These are phyloP conservation scores for Echiichthys vipera DNA, from an alignment of 2,797 vertebrate genomes.

Conservation along the genomic window DNA sequence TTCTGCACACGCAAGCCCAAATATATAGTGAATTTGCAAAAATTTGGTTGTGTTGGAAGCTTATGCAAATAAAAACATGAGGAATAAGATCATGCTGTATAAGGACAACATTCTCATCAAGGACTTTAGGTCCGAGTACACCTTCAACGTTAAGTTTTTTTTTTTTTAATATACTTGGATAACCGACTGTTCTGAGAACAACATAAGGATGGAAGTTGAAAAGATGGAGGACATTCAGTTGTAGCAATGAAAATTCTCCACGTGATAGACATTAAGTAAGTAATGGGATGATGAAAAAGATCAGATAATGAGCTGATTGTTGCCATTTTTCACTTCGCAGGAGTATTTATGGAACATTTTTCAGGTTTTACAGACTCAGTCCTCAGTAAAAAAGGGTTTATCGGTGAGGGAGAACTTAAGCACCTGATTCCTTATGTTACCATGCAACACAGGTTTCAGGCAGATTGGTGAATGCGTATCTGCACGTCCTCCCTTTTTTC, in stretches of 20 bases:
- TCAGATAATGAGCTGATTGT: neutral
- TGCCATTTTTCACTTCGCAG: neutral
- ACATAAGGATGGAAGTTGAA: neutral
- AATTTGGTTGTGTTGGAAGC: neutral
- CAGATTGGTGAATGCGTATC: conserved; percentile 1
- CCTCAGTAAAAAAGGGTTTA: neutral
- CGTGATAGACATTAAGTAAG: neutral
- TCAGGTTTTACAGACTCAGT: neutral
- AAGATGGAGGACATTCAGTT: too few species aligned
- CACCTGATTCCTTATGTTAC: neutral
- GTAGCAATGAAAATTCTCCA: neutral
- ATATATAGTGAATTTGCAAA: conserved; percentile 5
- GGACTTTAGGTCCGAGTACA: neutral
- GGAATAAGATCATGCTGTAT: neutral
- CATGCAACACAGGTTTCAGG: neutral
- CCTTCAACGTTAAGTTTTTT: neutral
- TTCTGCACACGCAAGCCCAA: neutral
- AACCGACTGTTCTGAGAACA: neutral
- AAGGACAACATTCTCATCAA: neutral
- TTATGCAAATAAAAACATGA: neutral
- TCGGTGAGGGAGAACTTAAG: neutral
- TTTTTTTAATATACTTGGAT: too few species aligned
- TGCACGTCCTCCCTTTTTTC: conserved; percentile 29
- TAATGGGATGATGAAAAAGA: neutral
- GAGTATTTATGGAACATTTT: neutral